Percentiles rank a stretch among this genome's conserved stretches.
Conservation (phyloP, 2,888 invertebrate species). For the Resseliella maxima region DNA sequence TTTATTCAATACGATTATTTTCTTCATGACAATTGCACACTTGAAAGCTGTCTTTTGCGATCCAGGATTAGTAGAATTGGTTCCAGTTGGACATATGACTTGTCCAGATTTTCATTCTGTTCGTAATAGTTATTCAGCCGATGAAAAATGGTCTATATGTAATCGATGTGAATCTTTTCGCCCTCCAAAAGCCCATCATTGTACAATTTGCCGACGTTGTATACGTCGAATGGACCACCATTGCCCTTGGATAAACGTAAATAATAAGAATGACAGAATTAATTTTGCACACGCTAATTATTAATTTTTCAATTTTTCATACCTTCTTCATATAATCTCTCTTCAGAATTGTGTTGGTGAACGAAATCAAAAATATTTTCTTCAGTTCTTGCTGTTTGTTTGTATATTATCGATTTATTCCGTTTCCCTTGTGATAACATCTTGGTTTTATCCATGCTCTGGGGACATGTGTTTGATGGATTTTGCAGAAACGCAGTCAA, state of each 20-base stretch:
- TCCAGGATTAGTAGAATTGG: conserved; percentile 86
- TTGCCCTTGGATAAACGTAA: conserved; percentile 75
- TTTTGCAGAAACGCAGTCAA: conserved; percentile 75
- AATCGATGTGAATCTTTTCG: conserved; percentile 77
- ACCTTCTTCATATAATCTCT: background rate
- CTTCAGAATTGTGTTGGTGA: conserved; percentile 85
- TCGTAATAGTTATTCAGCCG: conserved; percentile 67
- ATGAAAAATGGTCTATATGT: conserved; percentile 83
- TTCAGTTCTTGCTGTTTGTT: conserved; percentile 87
- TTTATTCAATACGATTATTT: conserved; percentile 81
- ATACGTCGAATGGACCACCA: conserved; percentile 77
- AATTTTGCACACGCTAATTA: background rate
- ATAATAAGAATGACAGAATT: conserved; percentile 79
- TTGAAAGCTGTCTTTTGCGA: conserved; percentile 87
- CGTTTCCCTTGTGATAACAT: conserved; percentile 75
- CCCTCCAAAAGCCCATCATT: conserved; percentile 88
- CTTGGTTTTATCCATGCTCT: conserved; percentile 79
- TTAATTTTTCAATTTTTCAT: background rate
- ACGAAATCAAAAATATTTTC: conserved; percentile 90
- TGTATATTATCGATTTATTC: conserved; percentile 76
- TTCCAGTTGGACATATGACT: conserved; percentile 82
- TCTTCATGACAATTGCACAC: conserved; percentile 81
- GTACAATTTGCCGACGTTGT: conserved; percentile 86
- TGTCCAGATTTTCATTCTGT: conserved; percentile 79
- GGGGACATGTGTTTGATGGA: conserved; percentile 72